Percentiles rank a stretch among this genome's conserved stretches.
Evolutionary conservation across 2,797 vertebrate species (phyloP).

Genomic region (Acrossocheilus fasciatus): DNA sequence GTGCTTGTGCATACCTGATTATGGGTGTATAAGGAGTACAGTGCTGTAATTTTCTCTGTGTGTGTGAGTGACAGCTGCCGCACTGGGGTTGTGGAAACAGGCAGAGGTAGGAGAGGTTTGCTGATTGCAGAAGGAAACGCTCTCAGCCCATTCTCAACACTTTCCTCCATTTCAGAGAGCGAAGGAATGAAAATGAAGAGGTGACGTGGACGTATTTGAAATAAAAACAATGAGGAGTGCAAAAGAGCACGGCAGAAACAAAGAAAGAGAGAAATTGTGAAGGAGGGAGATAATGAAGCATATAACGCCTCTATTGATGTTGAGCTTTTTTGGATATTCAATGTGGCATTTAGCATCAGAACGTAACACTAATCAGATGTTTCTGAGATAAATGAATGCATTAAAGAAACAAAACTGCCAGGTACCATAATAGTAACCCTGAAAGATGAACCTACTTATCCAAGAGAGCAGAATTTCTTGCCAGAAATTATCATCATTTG

Average conservation of each 20-base stretch:
- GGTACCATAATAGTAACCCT: not conserved
- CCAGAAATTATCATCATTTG: not conserved
- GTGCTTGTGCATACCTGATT: slow-evolving; percentile 40
- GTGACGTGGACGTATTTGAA: slow-evolving; percentile 71
- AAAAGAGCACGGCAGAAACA: slow-evolving; percentile 57
- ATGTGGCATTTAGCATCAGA: not conserved
- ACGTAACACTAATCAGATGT: not conserved
- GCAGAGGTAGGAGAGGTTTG: slow-evolving; percentile 55
- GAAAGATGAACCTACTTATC: not conserved
- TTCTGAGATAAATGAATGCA: not conserved
- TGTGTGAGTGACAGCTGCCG: slow-evolving; percentile 37
- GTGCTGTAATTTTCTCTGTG: slow-evolving; percentile 53
- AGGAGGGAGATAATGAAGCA: slow-evolving; percentile 35
- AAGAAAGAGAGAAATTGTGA: not conserved
- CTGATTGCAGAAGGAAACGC: slow-evolving; percentile 23
- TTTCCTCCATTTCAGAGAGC: slow-evolving; percentile 23
- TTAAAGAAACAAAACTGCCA: not conserved
- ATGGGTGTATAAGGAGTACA: slow-evolving; percentile 44
- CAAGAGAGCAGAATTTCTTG: not conserved
- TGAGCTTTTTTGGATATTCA: slow-evolving; percentile 3
- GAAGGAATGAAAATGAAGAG: slow-evolving; percentile 59
- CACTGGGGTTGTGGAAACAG: slow-evolving; percentile 41
- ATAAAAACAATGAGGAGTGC: slow-evolving; percentile 61
- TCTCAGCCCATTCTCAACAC: slow-evolving; percentile 28
- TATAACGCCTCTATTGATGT: not conserved